These are phyloP conservation scores for Mastomys natalensis DNA, from an alignment of 2,113 vertebrate species.

Conservation along the genomic window DNA sequence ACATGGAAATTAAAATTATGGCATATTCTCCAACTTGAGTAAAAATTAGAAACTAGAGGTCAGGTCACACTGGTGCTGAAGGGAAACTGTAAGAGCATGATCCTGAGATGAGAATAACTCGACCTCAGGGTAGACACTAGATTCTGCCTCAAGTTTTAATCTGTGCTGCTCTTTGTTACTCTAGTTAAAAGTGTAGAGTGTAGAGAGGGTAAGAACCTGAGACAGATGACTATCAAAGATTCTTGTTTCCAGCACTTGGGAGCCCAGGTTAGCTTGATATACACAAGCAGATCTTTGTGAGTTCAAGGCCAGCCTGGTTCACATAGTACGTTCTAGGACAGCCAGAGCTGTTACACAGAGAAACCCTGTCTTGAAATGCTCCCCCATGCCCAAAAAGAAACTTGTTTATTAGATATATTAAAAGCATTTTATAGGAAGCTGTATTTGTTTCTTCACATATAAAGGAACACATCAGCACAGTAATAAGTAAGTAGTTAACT, in stretches of 20 bases:
- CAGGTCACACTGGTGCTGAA: conserved; percentile 17
- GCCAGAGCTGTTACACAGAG: not conserved
- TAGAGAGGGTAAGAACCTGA: not conserved
- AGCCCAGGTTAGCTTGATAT: not conserved
- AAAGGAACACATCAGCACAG: not conserved
- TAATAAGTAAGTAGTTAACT: conserved; percentile 53
- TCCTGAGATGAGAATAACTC: not conserved
- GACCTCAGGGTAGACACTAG: conserved; percentile 26
- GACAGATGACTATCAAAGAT: not conserved
- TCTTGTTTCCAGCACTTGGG: not conserved
- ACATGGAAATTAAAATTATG: conserved; percentile 46
- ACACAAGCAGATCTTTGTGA: not conserved
- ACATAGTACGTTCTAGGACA: not conserved
- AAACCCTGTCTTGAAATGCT: not conserved
- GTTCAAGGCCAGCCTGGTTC: not conserved
- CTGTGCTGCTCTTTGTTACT: not conserved
- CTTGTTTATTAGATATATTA: conserved; percentile 27
- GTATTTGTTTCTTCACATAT: conserved; percentile 40
- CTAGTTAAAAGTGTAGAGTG: not conserved
- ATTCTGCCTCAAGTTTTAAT: conserved; percentile 47
- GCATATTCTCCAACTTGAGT: conserved; percentile 23
- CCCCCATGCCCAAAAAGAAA: not conserved
- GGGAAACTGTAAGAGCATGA: not conserved
- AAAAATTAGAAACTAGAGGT: conserved; percentile 42
- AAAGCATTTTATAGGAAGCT: conserved; percentile 36